Evolutionary conservation across 2,113 vertebrate species (phyloP).

Genomic region (Chlorodrepanis virens): DNA sequence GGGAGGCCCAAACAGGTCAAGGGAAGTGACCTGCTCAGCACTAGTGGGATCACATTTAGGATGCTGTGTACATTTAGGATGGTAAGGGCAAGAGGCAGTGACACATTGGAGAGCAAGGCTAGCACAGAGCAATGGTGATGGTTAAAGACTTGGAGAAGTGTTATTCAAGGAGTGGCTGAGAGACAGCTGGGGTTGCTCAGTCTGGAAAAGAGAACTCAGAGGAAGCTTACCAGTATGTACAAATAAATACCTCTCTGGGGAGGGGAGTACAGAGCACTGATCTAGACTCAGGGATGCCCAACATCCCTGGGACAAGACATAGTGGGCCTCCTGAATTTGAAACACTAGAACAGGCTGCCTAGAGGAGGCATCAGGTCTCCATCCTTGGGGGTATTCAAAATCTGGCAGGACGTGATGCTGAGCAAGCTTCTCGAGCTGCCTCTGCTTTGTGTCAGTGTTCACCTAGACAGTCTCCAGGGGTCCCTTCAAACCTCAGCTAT

Average conservation of each 20-base stretch:
- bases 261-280: not conserved
- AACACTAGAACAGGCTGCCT: not conserved
- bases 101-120: not conserved
- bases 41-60: not conserved
- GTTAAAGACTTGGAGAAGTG: not conserved
- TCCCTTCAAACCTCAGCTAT: not conserved
- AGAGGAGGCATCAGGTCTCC: not conserved
- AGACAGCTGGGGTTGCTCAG: not conserved
- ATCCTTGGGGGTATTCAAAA: not conserved
- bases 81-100: not conserved
- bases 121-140: accelerated
- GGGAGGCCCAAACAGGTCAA: not conserved
- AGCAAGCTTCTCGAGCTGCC: not conserved
- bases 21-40: not conserved
- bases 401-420: not conserved
- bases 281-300: not conserved
- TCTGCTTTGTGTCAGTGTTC: not conserved
- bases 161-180: not conserved
- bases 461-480: not conserved
- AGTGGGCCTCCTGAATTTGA: not conserved
- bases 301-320: not conserved
- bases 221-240: not conserved
- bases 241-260: not conserved
- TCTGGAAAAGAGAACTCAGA: not conserved
- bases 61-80: not conserved